Conservation (phyloP, 2,797 vertebrate species). For the Cossypha heuglini region DNA sequence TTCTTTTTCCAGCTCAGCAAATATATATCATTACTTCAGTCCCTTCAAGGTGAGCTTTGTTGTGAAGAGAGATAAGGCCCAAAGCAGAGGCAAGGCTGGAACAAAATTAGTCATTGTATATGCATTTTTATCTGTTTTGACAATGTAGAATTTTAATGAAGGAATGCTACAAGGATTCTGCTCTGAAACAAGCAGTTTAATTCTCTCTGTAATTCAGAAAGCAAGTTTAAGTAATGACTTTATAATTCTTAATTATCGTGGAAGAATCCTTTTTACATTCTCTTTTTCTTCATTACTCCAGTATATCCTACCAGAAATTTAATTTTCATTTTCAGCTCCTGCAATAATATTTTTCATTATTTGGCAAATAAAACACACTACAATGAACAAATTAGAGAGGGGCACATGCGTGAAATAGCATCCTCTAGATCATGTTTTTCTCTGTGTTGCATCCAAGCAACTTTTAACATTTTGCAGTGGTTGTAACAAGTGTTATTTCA, state of each 20-base stretch:
- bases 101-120: neutral
- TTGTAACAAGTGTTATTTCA: neutral
- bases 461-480: neutral
- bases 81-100: neutral
- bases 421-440: neutral
- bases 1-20: conserved; percentile 22
- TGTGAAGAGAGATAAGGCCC: conserved; percentile 22
- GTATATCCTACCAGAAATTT: conserved; percentile 53
- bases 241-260: conserved; percentile 59
- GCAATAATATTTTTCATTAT: conserved; percentile 54
- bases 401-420: neutral
- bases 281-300: conserved; percentile 14
- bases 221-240: conserved; percentile 61
- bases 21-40: neutral
- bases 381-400: neutral
- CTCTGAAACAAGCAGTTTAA: conserved; percentile 45
- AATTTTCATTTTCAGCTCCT: conserved; percentile 55
- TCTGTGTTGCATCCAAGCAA: neutral
- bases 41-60: conserved; percentile 44
- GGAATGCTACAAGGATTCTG: conserved; percentile 30
- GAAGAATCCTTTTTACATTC: conserved; percentile 5
- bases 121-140: neutral
- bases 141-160: conserved; percentile 54
- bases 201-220: conserved; percentile 41
- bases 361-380: conserved; percentile 52